Percentiles rank a stretch among this genome's conserved stretches.
Evolutionary conservation across 2,888 invertebrate species (phyloP).

Genomic region (Drosophila merina): DNA sequence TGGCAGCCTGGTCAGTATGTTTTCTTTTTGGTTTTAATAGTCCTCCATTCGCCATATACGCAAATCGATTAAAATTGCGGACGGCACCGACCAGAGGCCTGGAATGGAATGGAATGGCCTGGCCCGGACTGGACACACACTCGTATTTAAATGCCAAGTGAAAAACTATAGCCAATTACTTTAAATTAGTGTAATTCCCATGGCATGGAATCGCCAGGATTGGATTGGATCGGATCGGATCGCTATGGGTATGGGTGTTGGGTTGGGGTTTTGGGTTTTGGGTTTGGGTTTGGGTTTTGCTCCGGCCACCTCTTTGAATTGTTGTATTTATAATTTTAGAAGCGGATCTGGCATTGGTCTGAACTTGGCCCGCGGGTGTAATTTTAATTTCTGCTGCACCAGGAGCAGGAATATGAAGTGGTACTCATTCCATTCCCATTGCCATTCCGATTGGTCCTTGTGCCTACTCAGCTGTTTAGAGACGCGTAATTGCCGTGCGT

Average conservation of each 20-base stretch:
- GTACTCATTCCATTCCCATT: slow-evolving; percentile 4
- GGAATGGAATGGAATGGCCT: slow-evolving; percentile 20
- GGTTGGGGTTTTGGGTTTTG: slow-evolving; percentile 15
- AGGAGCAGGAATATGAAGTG: slow-evolving; percentile 7
- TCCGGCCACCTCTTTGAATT: slow-evolving; percentile 32
- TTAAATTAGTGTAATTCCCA: slow-evolving; percentile 84
- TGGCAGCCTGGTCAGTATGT: not conserved
- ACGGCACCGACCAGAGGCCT: slow-evolving; percentile 29
- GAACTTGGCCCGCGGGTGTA: slow-evolving; percentile 76
- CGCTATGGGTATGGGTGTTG: slow-evolving; percentile 4
- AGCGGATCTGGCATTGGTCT: slow-evolving; percentile 28
- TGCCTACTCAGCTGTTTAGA: slow-evolving; percentile 66
- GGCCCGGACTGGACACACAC: slow-evolving; percentile 44
- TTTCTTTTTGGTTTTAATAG: slow-evolving; percentile 64
- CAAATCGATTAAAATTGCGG: slow-evolving; percentile 83
- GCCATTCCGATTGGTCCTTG: slow-evolving; percentile 36
- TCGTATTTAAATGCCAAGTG: slow-evolving; percentile 82
- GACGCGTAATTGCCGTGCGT: slow-evolving; percentile 68
- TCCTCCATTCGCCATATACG: slow-evolving; percentile 78
- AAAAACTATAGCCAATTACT: slow-evolving; percentile 82
- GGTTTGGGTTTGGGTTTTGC: not conserved
- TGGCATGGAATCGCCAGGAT: slow-evolving; percentile 58
- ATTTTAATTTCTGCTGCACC: slow-evolving; percentile 77
- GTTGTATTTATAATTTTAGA: slow-evolving; percentile 53
- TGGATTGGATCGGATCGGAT: slow-evolving; percentile 45